Conservation (phyloP, 2,113 vertebrate species). For the Coreoperca whiteheadi region DNA sequence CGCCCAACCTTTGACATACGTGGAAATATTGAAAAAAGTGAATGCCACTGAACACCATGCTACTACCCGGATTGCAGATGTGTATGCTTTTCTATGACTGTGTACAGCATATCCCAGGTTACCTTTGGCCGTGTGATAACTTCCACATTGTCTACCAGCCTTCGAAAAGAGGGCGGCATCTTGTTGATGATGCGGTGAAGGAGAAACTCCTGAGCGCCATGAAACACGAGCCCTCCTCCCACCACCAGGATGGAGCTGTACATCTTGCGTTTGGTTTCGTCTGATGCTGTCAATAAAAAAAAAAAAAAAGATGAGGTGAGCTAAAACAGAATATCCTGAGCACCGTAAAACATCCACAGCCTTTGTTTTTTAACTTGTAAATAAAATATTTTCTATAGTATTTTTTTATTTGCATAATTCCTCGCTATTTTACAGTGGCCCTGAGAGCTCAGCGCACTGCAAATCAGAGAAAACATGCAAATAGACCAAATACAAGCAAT, state of each 20-base stretch:
- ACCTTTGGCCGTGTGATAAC: conserved; percentile 98
- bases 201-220: conserved; percentile 95
- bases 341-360: neutral
- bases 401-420: neutral
- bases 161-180: conserved; percentile 98
- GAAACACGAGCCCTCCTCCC: conserved; percentile 96
- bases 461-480: too few relatives aligned
- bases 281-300: conserved; percentile 87
- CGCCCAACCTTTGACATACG: neutral
- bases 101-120: neutral
- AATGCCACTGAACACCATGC: neutral
- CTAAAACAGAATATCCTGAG: neutral
- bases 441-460: too few relatives aligned
- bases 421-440: neutral
- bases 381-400: neutral
- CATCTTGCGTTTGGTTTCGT: conserved; percentile 99
- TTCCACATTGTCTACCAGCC: conserved; percentile 97
- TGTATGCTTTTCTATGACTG: neutral
- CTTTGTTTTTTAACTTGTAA: neutral
- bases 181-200: conserved; percentile 98
- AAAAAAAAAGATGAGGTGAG: neutral
- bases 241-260: conserved; percentile 98
- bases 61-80: neutral
- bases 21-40: neutral
- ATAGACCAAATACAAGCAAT: too few relatives aligned